Conservation (phyloP, 2,888 invertebrate genomes). For the Cancer borealis region DNA sequence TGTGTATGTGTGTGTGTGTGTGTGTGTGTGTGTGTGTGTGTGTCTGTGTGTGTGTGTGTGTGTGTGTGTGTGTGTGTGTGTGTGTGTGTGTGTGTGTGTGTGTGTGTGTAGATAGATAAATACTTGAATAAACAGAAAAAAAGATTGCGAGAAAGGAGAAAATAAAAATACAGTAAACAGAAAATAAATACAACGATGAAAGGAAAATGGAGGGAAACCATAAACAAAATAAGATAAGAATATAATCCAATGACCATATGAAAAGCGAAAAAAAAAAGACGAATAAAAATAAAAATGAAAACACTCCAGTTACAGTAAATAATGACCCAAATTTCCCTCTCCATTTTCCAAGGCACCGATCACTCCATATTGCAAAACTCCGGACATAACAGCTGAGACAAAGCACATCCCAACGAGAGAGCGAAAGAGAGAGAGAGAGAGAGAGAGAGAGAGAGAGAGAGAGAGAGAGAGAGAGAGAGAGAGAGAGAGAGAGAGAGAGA, state of each 20-base stretch:
- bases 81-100: conserved; percentile 16
- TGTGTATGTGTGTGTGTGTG: conserved; percentile 2
- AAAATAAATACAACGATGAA: neutral
- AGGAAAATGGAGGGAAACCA: neutral
- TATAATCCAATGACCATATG: neutral
- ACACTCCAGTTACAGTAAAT: neutral
- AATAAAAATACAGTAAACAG: neutral
- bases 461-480: neutral
- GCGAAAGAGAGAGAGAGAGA: conserved; percentile 34
- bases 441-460: conserved; percentile 32
- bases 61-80: conserved; percentile 6
- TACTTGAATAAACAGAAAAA: neutral
- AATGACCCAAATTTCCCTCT: neutral
- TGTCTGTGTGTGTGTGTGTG: conserved; percentile 17
- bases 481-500: neutral
- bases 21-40: conserved; percentile 11
- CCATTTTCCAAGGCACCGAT: neutral
- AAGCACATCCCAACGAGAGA: conserved; percentile 8
- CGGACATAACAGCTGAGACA: neutral
- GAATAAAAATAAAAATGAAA: neutral
- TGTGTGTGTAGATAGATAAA: neutral
- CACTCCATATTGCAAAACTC: neutral
- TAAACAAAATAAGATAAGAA: neutral
- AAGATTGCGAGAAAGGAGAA: neutral
- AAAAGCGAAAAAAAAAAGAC: neutral